Percentiles rank a stretch among this genome's conserved stretches.
Conservation (phyloP, 2,113 vertebrate genomes). For the Procapra przewalskii region DNA sequence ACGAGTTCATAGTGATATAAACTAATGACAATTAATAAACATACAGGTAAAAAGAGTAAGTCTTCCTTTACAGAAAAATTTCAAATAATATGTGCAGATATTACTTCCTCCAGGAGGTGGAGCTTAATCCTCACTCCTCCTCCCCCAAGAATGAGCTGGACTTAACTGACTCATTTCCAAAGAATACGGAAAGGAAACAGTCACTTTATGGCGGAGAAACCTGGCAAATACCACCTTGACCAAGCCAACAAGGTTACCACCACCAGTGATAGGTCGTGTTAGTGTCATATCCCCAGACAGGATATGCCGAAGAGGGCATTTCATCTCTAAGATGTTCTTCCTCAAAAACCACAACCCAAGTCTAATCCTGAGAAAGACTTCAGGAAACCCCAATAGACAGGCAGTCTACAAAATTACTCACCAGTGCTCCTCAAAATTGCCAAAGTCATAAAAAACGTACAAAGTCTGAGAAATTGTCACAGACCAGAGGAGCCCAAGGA, state of each 20-base stretch:
- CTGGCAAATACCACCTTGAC: not conserved
- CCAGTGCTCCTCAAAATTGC: not conserved
- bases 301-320: not conserved
- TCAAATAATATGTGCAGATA: not conserved
- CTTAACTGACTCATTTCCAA: not conserved
- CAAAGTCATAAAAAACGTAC: not conserved
- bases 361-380: not conserved
- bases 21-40: not conserved
- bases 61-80: slow-evolving; percentile 24
- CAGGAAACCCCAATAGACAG: not conserved
- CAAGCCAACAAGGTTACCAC: not conserved
- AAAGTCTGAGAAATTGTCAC: not conserved
- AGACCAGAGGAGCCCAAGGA: not conserved
- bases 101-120: not conserved
- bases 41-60: not conserved
- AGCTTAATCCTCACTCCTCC: not conserved
- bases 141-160: not conserved
- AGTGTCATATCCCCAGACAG: not conserved
- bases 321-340: not conserved
- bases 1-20: not conserved
- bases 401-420: not conserved
- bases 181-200: not conserved
- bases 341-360: not conserved
- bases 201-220: not conserved
- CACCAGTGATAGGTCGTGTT: not conserved